Percentiles rank a stretch among this genome's conserved stretches.
phyloP scores from a whole-genome alignment of 2,888 invertebrate species.

The Volucella bombylans region DNA sequence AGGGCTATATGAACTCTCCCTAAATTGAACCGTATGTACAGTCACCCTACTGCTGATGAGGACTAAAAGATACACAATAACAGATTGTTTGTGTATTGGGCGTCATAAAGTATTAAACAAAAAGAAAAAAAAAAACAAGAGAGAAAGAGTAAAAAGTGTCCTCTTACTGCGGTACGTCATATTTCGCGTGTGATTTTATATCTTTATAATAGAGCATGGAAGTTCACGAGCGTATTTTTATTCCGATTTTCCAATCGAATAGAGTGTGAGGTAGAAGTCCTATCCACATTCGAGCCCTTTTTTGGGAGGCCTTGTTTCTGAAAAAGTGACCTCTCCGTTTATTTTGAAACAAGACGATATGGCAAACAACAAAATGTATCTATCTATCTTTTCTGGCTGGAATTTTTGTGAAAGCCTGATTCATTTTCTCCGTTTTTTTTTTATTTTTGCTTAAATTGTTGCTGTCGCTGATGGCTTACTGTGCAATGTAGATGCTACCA shows the following conservation, averaged over 20 bases:
- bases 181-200: slow-evolving; percentile 77
- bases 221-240: slow-evolving; percentile 78
- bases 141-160: slow-evolving; percentile 27
- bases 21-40: background rate
- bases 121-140: slow-evolving; percentile 27
- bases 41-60: slow-evolving; percentile 21
- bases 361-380: slow-evolving; percentile 43
- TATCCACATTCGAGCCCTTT: slow-evolving; percentile 1
- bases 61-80: slow-evolving; percentile 70
- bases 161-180: slow-evolving; percentile 68
- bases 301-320: no score
- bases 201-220: slow-evolving; percentile 80
- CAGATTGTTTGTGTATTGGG: slow-evolving; percentile 70
- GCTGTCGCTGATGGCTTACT: slow-evolving; percentile 42
- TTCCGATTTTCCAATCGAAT: slow-evolving; percentile 78
- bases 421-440: background rate
- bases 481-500: slow-evolving; percentile 26
- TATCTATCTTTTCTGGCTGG: slow-evolving; percentile 60
- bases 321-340: slow-evolving; percentile 22
- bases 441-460: slow-evolving; percentile 46
- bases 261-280: slow-evolving; percentile 73
- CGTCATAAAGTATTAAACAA: slow-evolving; percentile 67
- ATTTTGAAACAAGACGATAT: slow-evolving; percentile 28
- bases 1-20: no score
- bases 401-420: slow-evolving; percentile 70